phyloP scores from a whole-genome alignment of 2,888 invertebrate genomes.

The Yponomeuta malinellus region DNA sequence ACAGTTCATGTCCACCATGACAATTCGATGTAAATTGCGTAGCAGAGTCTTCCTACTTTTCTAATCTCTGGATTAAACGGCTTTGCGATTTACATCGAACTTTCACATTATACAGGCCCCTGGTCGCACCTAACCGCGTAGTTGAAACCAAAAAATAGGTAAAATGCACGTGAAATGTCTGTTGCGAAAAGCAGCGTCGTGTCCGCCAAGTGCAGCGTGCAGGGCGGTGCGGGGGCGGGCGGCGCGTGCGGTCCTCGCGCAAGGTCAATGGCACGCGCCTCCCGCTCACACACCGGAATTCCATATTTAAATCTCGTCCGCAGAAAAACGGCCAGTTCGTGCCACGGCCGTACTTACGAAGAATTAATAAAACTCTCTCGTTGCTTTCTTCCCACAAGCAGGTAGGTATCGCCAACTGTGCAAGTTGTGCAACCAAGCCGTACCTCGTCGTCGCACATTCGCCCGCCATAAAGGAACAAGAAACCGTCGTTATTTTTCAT shows the following conservation, averaged over 20 bases:
- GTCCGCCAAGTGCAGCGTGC: conserved; percentile 18
- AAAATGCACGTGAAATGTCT: not conserved
- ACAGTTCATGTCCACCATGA: no score
- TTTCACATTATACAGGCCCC: no score
- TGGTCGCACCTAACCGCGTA: no score
- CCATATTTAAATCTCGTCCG: conserved; percentile 76
- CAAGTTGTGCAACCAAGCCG: conserved; percentile 38
- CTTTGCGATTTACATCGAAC: no score
- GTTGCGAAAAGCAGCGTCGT: conserved; percentile 32
- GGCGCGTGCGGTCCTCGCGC: conserved; percentile 51
- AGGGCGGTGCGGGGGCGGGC: conserved; percentile 28
- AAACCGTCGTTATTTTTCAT: conserved; percentile 45
- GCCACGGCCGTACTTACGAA: conserved; percentile 59
- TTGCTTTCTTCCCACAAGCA: conserved; percentile 47
- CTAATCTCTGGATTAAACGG: no score
- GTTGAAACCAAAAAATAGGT: not conserved
- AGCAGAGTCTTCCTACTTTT: no score
- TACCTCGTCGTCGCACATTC: conserved; percentile 42
- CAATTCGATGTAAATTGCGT: no score
- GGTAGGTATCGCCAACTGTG: conserved; percentile 48
- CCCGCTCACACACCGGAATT: conserved; percentile 75
- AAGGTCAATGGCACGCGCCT: conserved; percentile 74
- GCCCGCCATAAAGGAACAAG: conserved; percentile 34
- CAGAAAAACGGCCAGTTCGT: conserved; percentile 74
- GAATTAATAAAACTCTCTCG: conserved; percentile 72